Percentiles rank a stretch among this genome's conserved stretches.
Evolutionary conservation across 2,888 invertebrate species (phyloP).

Genomic region (Leptopilina drosophilae): DNA sequence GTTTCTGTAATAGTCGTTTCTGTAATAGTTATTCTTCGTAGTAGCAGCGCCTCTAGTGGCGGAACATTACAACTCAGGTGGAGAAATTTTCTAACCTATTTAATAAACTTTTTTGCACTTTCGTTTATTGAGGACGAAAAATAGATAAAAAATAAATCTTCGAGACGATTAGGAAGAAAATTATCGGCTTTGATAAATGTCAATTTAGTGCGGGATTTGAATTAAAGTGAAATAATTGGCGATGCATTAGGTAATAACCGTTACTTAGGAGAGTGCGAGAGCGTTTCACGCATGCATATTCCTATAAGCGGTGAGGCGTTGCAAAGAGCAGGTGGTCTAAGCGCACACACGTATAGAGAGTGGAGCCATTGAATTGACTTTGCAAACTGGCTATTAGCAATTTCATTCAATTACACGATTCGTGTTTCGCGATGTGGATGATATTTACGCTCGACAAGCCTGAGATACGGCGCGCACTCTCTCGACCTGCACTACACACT

Average conservation of each 20-base stretch:
- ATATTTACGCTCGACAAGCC: conserved; percentile 69
- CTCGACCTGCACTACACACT: conserved; percentile 48
- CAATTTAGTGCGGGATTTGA: neutral
- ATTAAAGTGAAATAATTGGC: conserved; percentile 34
- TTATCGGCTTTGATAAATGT: neutral
- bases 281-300: conserved; percentile 56
- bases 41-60: neutral
- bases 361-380: conserved; percentile 59
- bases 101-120: too few species aligned
- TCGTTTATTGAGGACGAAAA: too few species aligned
- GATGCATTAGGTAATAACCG: conserved; percentile 57
- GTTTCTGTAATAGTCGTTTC: too few species aligned
- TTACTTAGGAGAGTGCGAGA: conserved; percentile 54
- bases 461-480: conserved; percentile 49
- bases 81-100: too few species aligned
- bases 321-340: conserved; percentile 58
- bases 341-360: conserved; percentile 51
- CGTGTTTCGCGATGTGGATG: conserved; percentile 68
- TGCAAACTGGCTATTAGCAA: conserved; percentile 66
- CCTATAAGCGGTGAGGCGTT: conserved; percentile 55
- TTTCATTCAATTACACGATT: conserved; percentile 71
- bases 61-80: too few species aligned
- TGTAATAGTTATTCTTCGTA: too few species aligned
- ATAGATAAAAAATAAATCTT: too few species aligned
- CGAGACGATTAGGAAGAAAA: neutral